These are phyloP conservation scores for Lasioglossum lativentre DNA, from an alignment of 2,888 invertebrate genomes.

Conservation along the genomic window DNA sequence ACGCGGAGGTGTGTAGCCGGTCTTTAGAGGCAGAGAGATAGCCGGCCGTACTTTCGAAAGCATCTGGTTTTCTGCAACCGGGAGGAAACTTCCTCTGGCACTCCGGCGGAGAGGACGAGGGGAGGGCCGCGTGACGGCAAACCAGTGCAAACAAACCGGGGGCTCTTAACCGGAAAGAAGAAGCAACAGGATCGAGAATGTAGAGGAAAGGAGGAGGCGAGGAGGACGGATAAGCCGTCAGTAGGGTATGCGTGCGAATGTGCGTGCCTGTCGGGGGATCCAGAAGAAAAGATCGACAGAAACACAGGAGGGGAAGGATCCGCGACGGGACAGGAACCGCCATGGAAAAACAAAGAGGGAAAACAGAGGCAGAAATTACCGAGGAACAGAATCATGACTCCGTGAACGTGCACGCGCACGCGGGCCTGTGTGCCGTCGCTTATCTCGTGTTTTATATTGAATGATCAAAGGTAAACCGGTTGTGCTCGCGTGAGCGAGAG, in stretches of 20 bases:
- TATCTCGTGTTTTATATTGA: constrained; percentile 79
- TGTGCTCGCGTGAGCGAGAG: constrained; percentile 70
- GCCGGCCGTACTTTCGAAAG: constrained; percentile 64
- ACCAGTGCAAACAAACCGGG: constrained; percentile 58
- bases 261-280: background rate
- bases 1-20: constrained; percentile 61
- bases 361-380: constrained; percentile 48
- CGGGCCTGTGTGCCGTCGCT: constrained; percentile 39
- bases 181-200: background rate
- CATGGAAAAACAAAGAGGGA: constrained; percentile 14
- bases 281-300: constrained; percentile 10
- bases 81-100: constrained; percentile 54
- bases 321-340: constrained; percentile 12
- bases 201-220: background rate
- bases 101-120: background rate
- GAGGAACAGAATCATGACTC: constrained; percentile 52
- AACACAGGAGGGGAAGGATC: constrained; percentile 1
- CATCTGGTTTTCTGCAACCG: constrained; percentile 63
- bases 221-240: constrained; percentile 6
- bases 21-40: constrained; percentile 59
- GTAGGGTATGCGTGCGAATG: constrained; percentile 10
- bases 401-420: constrained; percentile 32
- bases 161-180: constrained; percentile 33
- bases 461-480: constrained; percentile 83
- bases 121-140: constrained; percentile 36